Conservation (phyloP, 2,888 invertebrate genomes). For the Oxystoma pomonae region DNA sequence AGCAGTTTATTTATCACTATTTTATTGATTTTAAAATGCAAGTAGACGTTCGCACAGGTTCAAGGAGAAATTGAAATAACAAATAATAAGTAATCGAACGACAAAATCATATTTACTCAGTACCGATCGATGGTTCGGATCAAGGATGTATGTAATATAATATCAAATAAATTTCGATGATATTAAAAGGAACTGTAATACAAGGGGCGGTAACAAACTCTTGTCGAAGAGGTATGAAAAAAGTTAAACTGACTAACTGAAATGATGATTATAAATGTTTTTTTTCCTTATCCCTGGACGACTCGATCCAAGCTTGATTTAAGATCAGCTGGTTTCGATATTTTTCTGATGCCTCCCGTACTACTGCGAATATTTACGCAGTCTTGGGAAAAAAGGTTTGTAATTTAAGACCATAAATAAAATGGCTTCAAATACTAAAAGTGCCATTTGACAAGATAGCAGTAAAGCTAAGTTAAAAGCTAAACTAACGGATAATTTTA, state of each 20-base stretch:
- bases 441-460: background rate
- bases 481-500: background rate
- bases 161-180: background rate
- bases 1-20: too few species aligned
- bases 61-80: background rate
- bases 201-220: too few species aligned
- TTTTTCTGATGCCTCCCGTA: too few species aligned
- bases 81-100: background rate
- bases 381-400: too few species aligned
- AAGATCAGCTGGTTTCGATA: too few species aligned
- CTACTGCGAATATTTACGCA: too few species aligned
- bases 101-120: background rate
- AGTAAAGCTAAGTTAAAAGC: background rate
- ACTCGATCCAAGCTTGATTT: too few species aligned
- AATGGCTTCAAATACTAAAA: background rate
- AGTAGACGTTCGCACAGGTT: background rate
- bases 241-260: too few species aligned
- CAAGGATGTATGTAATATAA: background rate
- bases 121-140: background rate
- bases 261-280: too few species aligned
- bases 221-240: too few species aligned
- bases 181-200: background rate
- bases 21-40: background rate
- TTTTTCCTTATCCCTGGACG: too few species aligned
- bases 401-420: background rate